A percentile compares a stretch with the other conserved stretches of the same genome.
These are phyloP conservation scores for Vannuccia rotundouncinata DNA, from an alignment of 2,888 invertebrate species.

Conservation along the genomic window DNA sequence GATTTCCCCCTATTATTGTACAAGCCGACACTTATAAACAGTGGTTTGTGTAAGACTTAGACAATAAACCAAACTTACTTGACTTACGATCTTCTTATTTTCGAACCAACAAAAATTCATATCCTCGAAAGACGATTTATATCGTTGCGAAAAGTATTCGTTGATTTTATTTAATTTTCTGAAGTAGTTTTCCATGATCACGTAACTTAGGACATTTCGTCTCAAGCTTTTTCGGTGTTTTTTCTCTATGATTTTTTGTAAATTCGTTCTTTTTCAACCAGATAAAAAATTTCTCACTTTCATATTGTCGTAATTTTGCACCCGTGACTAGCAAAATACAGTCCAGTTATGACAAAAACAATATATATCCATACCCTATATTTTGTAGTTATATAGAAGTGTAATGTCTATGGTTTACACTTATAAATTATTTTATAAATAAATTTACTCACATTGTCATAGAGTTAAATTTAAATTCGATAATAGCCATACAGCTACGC, in stretches of 20 bases:
- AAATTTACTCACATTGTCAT: too few species aligned
- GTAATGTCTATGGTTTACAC: too few species aligned
- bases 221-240: background rate
- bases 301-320: background rate
- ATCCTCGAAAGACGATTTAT: slow-evolving; percentile 9
- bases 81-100: background rate
- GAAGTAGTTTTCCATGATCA: background rate
- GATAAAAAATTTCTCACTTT: background rate
- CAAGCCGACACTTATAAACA: slow-evolving; percentile 21
- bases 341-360: background rate
- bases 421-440: too few species aligned
- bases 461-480: too few species aligned
- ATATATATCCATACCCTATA: too few species aligned
- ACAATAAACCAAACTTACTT: slow-evolving; percentile 2
- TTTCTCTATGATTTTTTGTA: too few species aligned
- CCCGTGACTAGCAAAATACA: background rate
- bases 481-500: too few species aligned
- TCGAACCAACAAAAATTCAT: background rate
- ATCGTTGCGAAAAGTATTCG: slow-evolving; percentile 3
- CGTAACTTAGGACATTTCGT: background rate
- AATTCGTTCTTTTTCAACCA: background rate
- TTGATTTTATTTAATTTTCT: background rate
- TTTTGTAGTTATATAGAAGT: too few species aligned
- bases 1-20: background rate
- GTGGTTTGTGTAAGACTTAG: slow-evolving; percentile 21